Percentiles rank a stretch among this genome's conserved stretches.
Conservation (phyloP, 2,113 vertebrate genomes). For the Amblyornis subalaris region DNA sequence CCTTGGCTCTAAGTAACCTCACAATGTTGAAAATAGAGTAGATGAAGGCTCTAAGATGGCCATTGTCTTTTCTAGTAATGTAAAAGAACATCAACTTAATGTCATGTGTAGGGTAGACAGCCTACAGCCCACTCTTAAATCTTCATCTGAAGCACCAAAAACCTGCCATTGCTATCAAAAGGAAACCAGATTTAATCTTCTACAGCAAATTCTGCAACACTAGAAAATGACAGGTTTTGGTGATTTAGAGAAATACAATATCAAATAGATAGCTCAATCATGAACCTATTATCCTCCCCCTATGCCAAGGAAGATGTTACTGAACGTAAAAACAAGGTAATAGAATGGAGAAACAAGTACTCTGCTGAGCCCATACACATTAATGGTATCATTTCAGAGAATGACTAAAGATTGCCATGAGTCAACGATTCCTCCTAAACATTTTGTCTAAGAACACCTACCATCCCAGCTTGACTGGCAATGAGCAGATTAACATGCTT, state of each 20-base stretch:
- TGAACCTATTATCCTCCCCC: conserved; percentile 8
- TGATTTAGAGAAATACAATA: conserved; percentile 14
- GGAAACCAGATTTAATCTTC: neutral
- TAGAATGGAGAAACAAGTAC: conserved; percentile 34
- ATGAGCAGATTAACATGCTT: conserved; percentile 33
- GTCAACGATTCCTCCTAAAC: conserved; percentile 51
- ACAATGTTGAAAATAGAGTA: neutral
- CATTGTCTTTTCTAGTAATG: neutral
- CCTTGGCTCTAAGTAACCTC: neutral
- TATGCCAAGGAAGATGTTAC: neutral
- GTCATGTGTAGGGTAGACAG: neutral
- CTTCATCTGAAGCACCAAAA: neutral
- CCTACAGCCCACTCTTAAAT: neutral
- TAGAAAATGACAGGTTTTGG: conserved; percentile 9
- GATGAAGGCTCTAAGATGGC: neutral
- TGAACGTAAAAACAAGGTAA: conserved; percentile 40
- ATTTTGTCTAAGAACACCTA: conserved; percentile 61
- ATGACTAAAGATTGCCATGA: conserved; percentile 56
- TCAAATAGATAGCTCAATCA: conserved; percentile 24
- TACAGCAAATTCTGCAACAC: neutral
- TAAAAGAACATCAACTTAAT: neutral
- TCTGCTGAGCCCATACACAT: conserved; percentile 5
- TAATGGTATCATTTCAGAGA: conserved; percentile 37
- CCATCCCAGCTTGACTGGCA: conserved; percentile 41
- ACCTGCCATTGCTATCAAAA: neutral